A percentile compares a stretch with the other conserved stretches of the same genome.
These are phyloP conservation scores for Drosophila micromelanica DNA, from an alignment of 1,140 invertebrate species.

Conservation along the genomic window DNA sequence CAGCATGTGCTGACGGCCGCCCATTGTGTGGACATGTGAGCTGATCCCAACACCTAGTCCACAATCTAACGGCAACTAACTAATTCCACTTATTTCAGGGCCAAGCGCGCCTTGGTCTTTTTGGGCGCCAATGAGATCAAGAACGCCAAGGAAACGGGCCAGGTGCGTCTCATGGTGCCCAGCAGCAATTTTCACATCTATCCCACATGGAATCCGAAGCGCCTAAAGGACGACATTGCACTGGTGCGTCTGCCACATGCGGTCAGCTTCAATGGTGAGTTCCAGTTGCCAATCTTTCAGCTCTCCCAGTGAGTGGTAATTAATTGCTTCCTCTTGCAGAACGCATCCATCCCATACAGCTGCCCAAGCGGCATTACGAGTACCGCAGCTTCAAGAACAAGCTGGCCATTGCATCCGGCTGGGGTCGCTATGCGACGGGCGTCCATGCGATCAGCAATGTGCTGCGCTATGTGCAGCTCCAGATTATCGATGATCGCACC, in stretches of 20 bases:
- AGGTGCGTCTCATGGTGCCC: slow-evolving; percentile 77
- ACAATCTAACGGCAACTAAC: not conserved
- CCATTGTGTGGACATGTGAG: slow-evolving; percentile 85
- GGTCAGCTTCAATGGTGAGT: slow-evolving; percentile 85
- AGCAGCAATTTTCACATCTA: slow-evolving; percentile 85
- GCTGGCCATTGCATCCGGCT: slow-evolving; percentile 85
- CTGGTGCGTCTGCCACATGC: slow-evolving; percentile 85
- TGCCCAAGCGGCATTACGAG: slow-evolving; percentile 83
- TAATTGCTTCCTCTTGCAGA: slow-evolving; percentile 73
- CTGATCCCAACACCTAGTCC: not conserved
- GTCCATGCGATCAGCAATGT: slow-evolving; percentile 81
- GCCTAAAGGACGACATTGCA: slow-evolving; percentile 86
- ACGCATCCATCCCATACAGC: slow-evolving; percentile 84
- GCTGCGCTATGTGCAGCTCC: slow-evolving; percentile 85
- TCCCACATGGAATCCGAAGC: slow-evolving; percentile 84
- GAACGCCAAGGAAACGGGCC: slow-evolving; percentile 81
- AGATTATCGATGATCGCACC: slow-evolving; percentile 85
- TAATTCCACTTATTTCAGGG: slow-evolving; percentile 44
- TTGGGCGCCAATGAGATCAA: slow-evolving; percentile 85
- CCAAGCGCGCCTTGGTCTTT: slow-evolving; percentile 80
- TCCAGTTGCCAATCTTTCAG: not conserved
- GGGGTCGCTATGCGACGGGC: slow-evolving; percentile 85
- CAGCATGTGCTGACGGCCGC: slow-evolving; percentile 87
- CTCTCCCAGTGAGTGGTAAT: not conserved
- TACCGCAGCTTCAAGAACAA: slow-evolving; percentile 83